Percentiles rank a stretch among this genome's conserved stretches.
phyloP scores from a whole-genome alignment of 2,113 vertebrate genomes.

The Anas platyrhynchos region DNA sequence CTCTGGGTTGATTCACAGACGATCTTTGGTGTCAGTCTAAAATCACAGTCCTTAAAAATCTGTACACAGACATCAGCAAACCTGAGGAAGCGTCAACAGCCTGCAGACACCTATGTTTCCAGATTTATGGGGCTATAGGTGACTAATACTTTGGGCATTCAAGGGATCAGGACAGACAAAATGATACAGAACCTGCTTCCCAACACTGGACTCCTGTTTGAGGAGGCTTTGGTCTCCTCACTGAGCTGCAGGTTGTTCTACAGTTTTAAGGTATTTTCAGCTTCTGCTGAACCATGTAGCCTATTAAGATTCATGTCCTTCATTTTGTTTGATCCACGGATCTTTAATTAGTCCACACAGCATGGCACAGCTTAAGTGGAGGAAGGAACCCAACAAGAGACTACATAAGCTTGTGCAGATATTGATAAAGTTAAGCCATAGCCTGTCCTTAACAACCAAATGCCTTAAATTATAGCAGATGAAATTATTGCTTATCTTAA shows the following conservation, averaged over 20 bases:
- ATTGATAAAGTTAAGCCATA: neutral
- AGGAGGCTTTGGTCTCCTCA: neutral
- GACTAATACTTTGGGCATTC: neutral
- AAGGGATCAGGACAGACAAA: neutral
- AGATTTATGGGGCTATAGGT: neutral
- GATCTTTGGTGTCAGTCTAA: neutral
- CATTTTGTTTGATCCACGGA: neutral
- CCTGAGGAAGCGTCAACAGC: neutral
- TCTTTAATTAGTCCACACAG: neutral
- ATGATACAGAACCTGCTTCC: neutral
- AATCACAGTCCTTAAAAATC: neutral
- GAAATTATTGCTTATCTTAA: neutral
- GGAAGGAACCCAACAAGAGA: neutral
- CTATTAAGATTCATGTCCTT: neutral
- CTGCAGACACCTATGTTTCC: neutral
- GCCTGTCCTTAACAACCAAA: neutral
- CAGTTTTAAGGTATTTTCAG: neutral
- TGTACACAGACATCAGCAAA: neutral
- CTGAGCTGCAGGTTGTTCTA: neutral
- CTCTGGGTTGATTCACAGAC: neutral
- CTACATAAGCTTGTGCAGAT: neutral
- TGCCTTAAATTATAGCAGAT: neutral
- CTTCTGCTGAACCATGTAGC: neutral
- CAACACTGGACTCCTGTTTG: neutral
- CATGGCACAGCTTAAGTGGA: neutral